Evolutionary conservation across 2,797 vertebrate species (phyloP).

Genomic region (Urosaurus nigricauda): DNA sequence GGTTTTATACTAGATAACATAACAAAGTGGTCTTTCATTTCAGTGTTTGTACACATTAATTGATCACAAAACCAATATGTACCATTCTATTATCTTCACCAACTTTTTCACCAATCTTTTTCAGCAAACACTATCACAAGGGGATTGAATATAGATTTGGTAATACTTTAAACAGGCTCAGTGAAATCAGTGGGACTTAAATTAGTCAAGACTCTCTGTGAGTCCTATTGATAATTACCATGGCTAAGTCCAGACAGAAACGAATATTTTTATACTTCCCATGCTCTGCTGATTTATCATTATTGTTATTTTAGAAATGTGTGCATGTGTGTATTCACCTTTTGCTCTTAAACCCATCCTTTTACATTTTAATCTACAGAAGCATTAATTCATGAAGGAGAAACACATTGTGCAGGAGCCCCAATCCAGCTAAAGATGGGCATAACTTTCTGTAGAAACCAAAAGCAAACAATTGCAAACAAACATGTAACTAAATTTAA

Average conservation of each 20-base stretch:
- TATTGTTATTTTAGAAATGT: background rate
- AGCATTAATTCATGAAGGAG: background rate
- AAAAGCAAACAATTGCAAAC: background rate
- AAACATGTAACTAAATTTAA: background rate
- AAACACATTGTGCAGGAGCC: background rate
- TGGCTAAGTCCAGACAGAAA: background rate
- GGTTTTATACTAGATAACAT: conserved; percentile 22
- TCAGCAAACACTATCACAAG: background rate
- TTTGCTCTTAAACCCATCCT: background rate
- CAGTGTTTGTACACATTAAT: background rate
- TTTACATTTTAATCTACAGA: background rate
- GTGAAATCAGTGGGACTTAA: background rate
- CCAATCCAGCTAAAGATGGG: background rate
- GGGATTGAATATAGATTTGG: background rate
- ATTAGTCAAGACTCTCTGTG: background rate
- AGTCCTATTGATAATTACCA: background rate
- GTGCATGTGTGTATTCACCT: background rate
- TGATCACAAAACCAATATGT: conserved; percentile 23
- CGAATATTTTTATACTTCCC: background rate
- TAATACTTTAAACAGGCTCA: background rate
- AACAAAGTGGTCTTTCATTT: conserved; percentile 1
- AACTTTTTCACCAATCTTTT: too few species aligned
- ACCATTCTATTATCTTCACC: conserved; percentile 1
- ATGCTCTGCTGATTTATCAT: background rate
- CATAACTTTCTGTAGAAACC: background rate